A percentile compares a stretch with the other conserved stretches of the same genome.
Conservation (phyloP, 1,140 invertebrate genomes). For the Coptotermes formosanus region DNA sequence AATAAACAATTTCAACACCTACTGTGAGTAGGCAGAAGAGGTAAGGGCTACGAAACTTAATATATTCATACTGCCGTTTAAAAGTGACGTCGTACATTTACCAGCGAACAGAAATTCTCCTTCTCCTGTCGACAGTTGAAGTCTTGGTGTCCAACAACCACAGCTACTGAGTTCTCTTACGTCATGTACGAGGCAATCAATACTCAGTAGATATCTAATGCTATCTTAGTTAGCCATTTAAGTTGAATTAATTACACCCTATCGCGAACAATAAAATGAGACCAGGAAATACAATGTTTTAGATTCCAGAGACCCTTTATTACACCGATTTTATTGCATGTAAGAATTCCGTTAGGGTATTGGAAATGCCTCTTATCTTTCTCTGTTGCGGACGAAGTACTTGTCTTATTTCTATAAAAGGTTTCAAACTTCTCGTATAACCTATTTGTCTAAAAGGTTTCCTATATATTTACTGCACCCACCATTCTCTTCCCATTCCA, state of each 20-base stretch:
- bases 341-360: not conserved
- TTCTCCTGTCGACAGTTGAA: too few species aligned
- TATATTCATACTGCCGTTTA: too few species aligned
- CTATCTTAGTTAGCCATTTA: not conserved
- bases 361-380: not conserved
- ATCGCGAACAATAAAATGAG: not conserved
- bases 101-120: too few species aligned
- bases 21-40: too few species aligned
- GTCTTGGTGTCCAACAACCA: too few species aligned
- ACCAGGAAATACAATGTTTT: not conserved
- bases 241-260: not conserved
- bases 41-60: too few species aligned
- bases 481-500: not conserved
- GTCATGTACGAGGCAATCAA: too few species aligned
- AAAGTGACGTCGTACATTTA: too few species aligned
- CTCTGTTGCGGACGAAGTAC: constrained; percentile 33
- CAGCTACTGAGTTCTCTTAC: too few species aligned
- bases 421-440: constrained; percentile 36
- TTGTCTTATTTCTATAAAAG: constrained; percentile 38
- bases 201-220: too few species aligned
- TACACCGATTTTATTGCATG: not conserved
- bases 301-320: not conserved
- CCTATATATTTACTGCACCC: constrained; percentile 29
- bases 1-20: too few species aligned
- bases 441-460: constrained; percentile 37